Conservation (phyloP, 1,140 invertebrate genomes). For the Lycorma delicatula region DNA sequence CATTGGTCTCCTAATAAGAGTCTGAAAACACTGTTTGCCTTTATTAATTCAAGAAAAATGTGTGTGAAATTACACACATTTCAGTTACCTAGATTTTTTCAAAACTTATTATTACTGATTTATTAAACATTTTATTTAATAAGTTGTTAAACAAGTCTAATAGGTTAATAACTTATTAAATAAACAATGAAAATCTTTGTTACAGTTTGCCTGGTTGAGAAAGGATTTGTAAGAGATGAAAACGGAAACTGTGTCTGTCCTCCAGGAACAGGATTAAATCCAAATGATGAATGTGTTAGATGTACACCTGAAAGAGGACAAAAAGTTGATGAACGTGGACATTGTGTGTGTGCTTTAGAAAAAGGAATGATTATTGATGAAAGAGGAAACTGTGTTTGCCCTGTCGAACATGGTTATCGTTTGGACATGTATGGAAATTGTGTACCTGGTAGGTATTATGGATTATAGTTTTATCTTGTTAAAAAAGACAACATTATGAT, state of each 20-base stretch:
- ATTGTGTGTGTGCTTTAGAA: conserved; percentile 69
- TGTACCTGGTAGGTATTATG: conserved; percentile 41
- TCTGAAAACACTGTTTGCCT: too few relatives aligned
- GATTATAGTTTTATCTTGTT: too few relatives aligned
- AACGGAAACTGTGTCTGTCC: conserved; percentile 66
- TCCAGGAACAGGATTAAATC: conserved; percentile 62
- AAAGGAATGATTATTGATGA: conserved; percentile 66
- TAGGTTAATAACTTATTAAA: conserved; percentile 9
- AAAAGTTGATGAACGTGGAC: conserved; percentile 61
- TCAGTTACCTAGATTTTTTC: not conserved
- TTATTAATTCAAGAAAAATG: too few relatives aligned
- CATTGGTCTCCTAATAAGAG: too few relatives aligned
- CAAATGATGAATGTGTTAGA: conserved; percentile 62
- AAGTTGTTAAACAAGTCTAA: too few relatives aligned
- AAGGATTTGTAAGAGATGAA: conserved; percentile 58
- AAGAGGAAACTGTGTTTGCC: conserved; percentile 68
- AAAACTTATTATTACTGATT: not conserved
- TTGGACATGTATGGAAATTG: conserved; percentile 58
- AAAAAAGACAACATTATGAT: too few relatives aligned
- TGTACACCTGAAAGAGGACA: conserved; percentile 62
- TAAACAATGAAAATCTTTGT: too few relatives aligned
- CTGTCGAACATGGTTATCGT: conserved; percentile 56
- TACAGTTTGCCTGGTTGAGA: conserved; percentile 58
- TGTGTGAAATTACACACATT: too few relatives aligned
- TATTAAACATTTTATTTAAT: too few relatives aligned